phyloP scores from a whole-genome alignment of 2,888 invertebrate genomes.

The Hyles lineata region DNA sequence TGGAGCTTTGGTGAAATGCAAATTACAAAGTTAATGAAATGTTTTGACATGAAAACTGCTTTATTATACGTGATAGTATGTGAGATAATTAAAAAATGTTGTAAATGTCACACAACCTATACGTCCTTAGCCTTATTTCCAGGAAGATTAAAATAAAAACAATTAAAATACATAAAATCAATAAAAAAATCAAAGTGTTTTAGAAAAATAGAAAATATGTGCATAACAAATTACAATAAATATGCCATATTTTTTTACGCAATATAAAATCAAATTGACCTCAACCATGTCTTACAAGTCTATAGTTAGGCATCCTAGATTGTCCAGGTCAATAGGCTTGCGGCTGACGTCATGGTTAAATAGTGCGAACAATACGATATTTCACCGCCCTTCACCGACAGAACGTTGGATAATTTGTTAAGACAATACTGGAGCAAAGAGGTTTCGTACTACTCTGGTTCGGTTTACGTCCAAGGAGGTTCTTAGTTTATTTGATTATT shows the following conservation, averaged over 20 bases:
- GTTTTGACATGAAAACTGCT: not conserved
- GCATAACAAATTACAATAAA: too few species aligned
- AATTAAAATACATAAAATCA: too few species aligned
- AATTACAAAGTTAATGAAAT: not conserved
- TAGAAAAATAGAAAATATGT: too few species aligned
- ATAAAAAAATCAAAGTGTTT: too few species aligned
- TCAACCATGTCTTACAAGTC: not conserved
- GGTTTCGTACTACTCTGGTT: not conserved
- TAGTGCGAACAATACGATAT: slow-evolving; percentile 47
- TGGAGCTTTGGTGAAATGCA: not conserved
- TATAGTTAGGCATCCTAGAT: slow-evolving; percentile 1
- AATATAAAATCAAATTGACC: too few species aligned
- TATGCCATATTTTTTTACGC: too few species aligned
- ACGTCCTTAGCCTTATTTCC: too few species aligned
- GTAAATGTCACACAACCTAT: too few species aligned
- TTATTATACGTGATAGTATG: not conserved
- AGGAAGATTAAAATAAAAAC: too few species aligned
- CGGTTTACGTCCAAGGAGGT: not conserved
- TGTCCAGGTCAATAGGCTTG: slow-evolving; percentile 40
- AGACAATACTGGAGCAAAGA: slow-evolving; percentile 33
- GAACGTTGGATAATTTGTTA: slow-evolving; percentile 34
- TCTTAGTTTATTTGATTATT: too few species aligned
- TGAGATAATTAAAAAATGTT: not conserved
- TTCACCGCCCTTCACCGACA: slow-evolving; percentile 41
- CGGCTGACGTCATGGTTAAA: slow-evolving; percentile 46